Base-by-base conservation (phyloP, 2,888 invertebrate species). In the Pheosia tremula region DNA sequence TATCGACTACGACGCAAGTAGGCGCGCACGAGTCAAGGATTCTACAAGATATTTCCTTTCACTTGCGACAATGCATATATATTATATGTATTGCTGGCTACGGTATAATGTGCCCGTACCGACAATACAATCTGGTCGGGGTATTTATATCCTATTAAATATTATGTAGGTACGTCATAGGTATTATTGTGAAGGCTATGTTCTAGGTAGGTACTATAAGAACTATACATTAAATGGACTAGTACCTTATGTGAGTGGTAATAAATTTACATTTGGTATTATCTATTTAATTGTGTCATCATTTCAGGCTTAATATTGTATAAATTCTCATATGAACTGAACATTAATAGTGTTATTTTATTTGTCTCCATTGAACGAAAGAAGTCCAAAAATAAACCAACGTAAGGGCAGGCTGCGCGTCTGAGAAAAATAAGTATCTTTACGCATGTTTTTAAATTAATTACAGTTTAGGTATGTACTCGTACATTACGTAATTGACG, bases 1-100 rank as follows among this genome's bases (percentile, higher is more conserved):
- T 72, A 67, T 62, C 65, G 61, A 45, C 69, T 50, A 64, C 76
- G 68, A 61, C 69, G 65, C 67, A 81, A 86, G 90, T 87, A 88
- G 88, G 90, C 89, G 90, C 90, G 84, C 87, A 80, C 86, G 79
- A 90, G 88, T 92, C 92, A 93, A 93, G 91, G 92, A 93, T 93
- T 84, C 90, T 86, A 85, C 87, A 87, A 91, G 89, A 91, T 91
- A 92, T 93, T 93, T 91, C 93, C 93, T 93, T 93, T 93, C 93
- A 93, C 93, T 91, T 89, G 84, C 86, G 90, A 91, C 92, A 92
- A 91, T 91, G 84, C 88, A 82, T 78, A 78, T 66, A 67, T 71
- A 68, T 72, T 69, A 64, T 74, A 72, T 62, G 71, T 79, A 75
- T 77, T 66, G 74, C 69, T 79, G 75, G 68, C 62, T 71, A 69